phyloP scores from a whole-genome alignment of 2,797 vertebrate genomes.

The Phoeniculus purpureus region DNA sequence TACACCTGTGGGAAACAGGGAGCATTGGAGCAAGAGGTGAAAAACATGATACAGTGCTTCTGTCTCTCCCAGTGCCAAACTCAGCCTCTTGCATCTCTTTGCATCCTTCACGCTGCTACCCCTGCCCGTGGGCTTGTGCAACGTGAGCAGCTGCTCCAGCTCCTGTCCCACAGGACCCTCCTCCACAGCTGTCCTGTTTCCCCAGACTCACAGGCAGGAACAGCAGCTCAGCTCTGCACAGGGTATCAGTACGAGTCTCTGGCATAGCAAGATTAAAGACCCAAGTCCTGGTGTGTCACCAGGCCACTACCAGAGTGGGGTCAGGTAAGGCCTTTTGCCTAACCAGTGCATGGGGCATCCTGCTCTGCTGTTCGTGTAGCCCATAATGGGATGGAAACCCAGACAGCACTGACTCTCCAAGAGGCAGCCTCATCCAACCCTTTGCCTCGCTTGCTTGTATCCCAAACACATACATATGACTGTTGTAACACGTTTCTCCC shows the following conservation, averaged over 20 bases:
- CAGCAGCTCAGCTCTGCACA: background rate
- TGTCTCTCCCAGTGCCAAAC: background rate
- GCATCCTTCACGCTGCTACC: no score
- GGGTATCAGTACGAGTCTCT: background rate
- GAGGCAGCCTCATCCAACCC: no score
- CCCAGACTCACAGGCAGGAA: background rate
- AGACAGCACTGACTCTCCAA: background rate
- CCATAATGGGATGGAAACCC: no score
- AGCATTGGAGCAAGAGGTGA: background rate
- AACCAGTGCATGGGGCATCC: rapidly evolving
- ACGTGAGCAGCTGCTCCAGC: background rate
- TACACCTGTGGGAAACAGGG: background rate
- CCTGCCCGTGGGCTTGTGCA: background rate
- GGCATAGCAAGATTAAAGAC: background rate
- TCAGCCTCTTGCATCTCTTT: background rate
- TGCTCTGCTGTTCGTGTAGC: no score
- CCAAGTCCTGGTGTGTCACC: no score
- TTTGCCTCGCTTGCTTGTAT: background rate
- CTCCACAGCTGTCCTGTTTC: background rate
- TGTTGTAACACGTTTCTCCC: background rate
- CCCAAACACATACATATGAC: background rate
- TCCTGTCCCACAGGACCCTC: no score
- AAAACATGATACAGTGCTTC: no score
- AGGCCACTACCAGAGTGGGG: no score
- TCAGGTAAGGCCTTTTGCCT: background rate